Evolutionary conservation across 2,888 invertebrate genomes (phyloP), one percentile per base, ranked within the genome.

Genomic region (Odontocolon sp.): DNA sequence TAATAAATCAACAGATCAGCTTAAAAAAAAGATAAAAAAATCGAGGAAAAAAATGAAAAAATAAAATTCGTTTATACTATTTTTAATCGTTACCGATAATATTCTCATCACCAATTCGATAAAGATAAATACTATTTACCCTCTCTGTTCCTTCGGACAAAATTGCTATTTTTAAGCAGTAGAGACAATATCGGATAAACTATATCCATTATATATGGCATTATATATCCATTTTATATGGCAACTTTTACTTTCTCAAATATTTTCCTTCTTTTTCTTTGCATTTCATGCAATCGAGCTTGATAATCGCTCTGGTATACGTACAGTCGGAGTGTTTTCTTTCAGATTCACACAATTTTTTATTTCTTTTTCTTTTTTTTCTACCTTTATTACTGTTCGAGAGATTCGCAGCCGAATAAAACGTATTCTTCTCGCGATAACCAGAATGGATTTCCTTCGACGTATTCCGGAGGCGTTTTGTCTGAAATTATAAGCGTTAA

Each of bases 341-440:
- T n/a, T n/a, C n/a, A n/a, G n/a, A n/a, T n/a, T n/a, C n/a, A 70
- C 40, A 52, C 14, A 31, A 23, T 45, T 6, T 3, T 11, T 23
- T 8, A 0, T 33, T 36, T 33, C 18, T 21, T 47, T 36, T 26
- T 38, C 23, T 47, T 23, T 50, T 59, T 18, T 38, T 18, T 59
- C 50, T 61, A 74, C 36, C 69, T 80, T 63, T 57, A 64, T 78
- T 83, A 84, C 80, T 86, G 82, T 78, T 89, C 87, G 61, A 90
- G 83, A 5, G 89, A 89, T 72, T 90, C 87, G 81, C 90, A 90
- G 61, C 91, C 91, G 75, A 90, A 90, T 16, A 91, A 82, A 59
- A 91, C 88, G 63, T 91, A 91, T 72, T 91, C 90, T 76, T 91
- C 91, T 52, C 91, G 84, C 5, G 91, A 90, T 14, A 91, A 80